Evolutionary conservation across 2,797 vertebrate genomes (phyloP).

Genomic region (Etheostoma nigrum): DNA sequence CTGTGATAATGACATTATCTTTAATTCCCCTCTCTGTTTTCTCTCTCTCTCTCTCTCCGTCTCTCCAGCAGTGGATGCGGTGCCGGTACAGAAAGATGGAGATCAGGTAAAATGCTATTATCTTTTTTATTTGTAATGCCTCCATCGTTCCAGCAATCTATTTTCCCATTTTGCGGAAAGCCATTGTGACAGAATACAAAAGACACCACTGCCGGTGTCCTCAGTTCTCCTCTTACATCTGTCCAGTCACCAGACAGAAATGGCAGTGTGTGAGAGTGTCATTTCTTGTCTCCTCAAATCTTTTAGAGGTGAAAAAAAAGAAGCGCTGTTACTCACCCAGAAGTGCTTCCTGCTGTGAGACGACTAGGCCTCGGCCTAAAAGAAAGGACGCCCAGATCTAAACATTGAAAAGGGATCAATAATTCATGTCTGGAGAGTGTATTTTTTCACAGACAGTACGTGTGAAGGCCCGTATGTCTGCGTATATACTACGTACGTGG

Average conservation of each 20-base stretch:
- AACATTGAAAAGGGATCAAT: neutral
- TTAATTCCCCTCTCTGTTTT: conserved; percentile 40
- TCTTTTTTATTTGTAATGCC: conserved; percentile 5
- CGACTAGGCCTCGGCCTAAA: neutral
- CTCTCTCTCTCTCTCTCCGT: conserved; percentile 28
- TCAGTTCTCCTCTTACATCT: conserved; percentile 21
- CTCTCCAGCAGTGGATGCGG: conserved; percentile 90
- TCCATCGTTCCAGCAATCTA: conserved; percentile 21
- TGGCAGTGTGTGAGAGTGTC: conserved; percentile 7
- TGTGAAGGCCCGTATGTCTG: neutral
- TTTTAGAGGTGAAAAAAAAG: conserved; percentile 43
- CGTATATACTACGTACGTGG: neutral
- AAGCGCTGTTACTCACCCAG: conserved; percentile 34
- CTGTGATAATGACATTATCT: conserved; percentile 35
- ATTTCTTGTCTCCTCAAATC: conserved; percentile 37
- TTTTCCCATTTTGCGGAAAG: conserved; percentile 40
- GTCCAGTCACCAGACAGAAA: conserved; percentile 18
- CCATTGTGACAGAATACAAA: conserved; percentile 29
- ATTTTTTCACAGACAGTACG: neutral
- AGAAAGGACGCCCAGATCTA: conserved; percentile 5
- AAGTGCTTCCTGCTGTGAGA: conserved; percentile 32
- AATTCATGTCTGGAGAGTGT: neutral
- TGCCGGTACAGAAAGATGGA: conserved; percentile 94
- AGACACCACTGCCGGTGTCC: neutral
- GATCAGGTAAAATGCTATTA: conserved; percentile 88